Conservation (phyloP, 2,797 vertebrate genomes). For the Acanthiza pusilla region DNA sequence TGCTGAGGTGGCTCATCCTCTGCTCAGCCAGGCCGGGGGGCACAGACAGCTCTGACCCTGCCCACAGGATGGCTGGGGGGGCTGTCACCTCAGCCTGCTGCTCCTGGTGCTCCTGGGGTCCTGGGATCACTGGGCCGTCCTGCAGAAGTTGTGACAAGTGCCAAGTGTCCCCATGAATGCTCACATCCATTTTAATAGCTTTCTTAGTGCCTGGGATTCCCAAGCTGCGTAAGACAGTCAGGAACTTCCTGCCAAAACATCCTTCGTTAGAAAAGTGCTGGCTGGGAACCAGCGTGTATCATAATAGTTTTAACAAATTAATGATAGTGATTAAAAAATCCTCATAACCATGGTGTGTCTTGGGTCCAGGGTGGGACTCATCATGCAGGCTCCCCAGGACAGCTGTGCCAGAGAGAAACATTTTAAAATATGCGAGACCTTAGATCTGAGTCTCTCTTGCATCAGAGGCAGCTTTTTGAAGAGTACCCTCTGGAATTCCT, state of each 20-base stretch:
- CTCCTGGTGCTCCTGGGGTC: accelerated
- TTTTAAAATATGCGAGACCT: not conserved
- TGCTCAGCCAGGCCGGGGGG: not conserved
- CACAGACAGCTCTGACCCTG: not conserved
- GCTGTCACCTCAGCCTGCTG: not conserved
- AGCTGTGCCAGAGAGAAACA: not conserved
- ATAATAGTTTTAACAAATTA: not conserved
- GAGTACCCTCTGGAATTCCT: not conserved
- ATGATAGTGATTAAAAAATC: not conserved
- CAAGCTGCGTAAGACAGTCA: not conserved
- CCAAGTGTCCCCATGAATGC: not conserved
- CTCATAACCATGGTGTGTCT: not conserved
- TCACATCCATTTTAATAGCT: not conserved
- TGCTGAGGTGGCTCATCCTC: not conserved
- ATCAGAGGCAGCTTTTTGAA: not conserved
- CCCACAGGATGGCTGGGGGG: not conserved
- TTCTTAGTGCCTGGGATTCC: not conserved
- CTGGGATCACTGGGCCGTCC: not conserved
- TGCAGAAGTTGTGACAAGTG: not conserved
- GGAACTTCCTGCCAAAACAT: slow-evolving; percentile 9
- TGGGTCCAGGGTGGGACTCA: not conserved
- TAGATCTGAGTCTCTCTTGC: not conserved
- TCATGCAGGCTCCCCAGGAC: not conserved
- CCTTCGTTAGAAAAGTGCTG: not conserved
- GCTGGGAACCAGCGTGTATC: not conserved